A percentile compares a stretch with the other conserved stretches of the same genome.
phyloP scores from a whole-genome alignment of 2,113 vertebrate species.

The Cathartes aura region DNA sequence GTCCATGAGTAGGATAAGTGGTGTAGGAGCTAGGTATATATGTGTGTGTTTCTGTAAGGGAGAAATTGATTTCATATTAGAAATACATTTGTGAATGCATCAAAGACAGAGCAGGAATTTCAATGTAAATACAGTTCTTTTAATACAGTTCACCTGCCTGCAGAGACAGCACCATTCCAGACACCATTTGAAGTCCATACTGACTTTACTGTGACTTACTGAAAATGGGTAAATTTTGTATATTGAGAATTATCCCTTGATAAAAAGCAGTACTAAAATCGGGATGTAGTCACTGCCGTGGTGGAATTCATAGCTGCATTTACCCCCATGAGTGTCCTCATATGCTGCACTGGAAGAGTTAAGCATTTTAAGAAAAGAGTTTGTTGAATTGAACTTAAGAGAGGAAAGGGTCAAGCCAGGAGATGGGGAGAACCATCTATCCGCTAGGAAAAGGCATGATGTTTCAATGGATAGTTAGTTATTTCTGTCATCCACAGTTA shows the following conservation, averaged over 20 bases:
- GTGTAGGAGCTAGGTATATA: not conserved
- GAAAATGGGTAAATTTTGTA: not conserved
- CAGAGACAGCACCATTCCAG: not conserved
- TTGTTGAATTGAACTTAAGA: not conserved
- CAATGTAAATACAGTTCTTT: not conserved
- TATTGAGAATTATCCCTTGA: not conserved
- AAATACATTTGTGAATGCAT: not conserved
- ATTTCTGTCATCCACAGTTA: not conserved
- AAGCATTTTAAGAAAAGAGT: not conserved
- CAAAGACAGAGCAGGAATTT: not conserved
- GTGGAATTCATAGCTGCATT: not conserved
- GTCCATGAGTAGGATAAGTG: not conserved
- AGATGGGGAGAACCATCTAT: not conserved
- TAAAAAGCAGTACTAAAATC: not conserved
- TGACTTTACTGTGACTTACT: not conserved
- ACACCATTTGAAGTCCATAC: not conserved
- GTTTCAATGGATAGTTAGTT: not conserved
- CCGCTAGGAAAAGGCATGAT: not conserved
- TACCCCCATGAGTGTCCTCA: not conserved
- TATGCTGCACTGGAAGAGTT: not conserved
- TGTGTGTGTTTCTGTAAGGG: not conserved
- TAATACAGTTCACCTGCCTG: not conserved
- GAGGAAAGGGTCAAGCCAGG: no score
- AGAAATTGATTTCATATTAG: not conserved
- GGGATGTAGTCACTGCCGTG: not conserved